Evolutionary conservation across 2,113 vertebrate genomes (phyloP), one percentile per base, ranked within the genome.

Genomic region (Nesoenas mayeri): DNA sequence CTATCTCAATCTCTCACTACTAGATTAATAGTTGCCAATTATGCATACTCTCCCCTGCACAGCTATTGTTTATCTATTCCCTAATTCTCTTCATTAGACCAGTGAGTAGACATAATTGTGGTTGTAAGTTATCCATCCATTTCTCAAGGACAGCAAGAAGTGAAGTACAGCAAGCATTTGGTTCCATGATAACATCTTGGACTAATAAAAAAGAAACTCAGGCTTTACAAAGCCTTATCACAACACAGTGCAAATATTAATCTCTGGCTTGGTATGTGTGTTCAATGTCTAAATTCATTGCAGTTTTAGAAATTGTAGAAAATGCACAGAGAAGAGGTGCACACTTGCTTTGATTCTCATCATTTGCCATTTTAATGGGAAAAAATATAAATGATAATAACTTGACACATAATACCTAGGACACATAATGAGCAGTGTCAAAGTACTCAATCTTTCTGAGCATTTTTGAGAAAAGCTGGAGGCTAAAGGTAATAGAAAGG

Each of bases 21-120:
- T 97, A 97, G 97, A 98, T 97, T 98, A 98, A 98, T 97, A 96
- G 96, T 75, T 92, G 82, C 77, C 95, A 98, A 97, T 98, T 98
- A 98, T 89, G 84, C 87, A 93, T 79, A 34, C 31, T 91, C 73
- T 97, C 79, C 91, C 75, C 83, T 79, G 72, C 82, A 86, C 91
- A 95, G 96, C 90, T 91, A 96, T 95, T 98, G 97, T 97, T 94
- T 98, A 97, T 90, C 96, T 86, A 89, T 95, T 94, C 96, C 91
- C 79, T 97, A 97, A 98, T 98, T 97, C 93, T 97, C 84, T 97
- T 97, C 96, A 97, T 98, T 98, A 98, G 80, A 91, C 54, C 79
- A 97, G 96, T 95, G 93, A 97, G 92, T 94, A 77, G 53, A 34
- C 93, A 91, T 98, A 98, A 98, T 98, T 98, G 96, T 79, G 32